A percentile compares a stretch with the other conserved stretches of the same genome.
Conservation (phyloP, 2,888 invertebrate genomes). For the Carpatolechia fugitivella region DNA sequence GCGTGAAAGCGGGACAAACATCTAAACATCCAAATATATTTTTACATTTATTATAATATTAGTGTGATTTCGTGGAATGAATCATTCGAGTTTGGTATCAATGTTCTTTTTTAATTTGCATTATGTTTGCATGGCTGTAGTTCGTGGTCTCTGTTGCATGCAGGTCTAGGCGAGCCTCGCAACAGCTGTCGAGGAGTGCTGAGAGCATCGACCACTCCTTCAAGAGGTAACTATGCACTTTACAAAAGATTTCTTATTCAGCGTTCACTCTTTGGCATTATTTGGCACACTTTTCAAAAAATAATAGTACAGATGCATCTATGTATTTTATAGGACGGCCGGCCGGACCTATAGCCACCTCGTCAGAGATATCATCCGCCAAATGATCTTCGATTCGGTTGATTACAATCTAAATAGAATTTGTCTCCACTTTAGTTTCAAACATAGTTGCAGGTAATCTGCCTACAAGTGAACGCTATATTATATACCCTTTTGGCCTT, state of each 20-base stretch:
- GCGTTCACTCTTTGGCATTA: neutral
- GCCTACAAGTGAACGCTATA: neutral
- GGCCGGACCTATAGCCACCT: too few species aligned
- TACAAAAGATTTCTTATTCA: neutral
- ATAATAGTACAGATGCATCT: too few species aligned
- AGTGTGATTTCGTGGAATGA: constrained; percentile 7
- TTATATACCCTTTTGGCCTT: neutral
- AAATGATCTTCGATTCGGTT: too few species aligned
- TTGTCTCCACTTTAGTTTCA: too few species aligned
- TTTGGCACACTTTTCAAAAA: too few species aligned
- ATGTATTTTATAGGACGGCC: too few species aligned
- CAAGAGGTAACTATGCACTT: constrained; percentile 80
- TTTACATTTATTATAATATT: too few species aligned
- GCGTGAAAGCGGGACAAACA: too few species aligned
- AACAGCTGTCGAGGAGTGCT: constrained; percentile 86
- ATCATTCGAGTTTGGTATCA: constrained; percentile 11
- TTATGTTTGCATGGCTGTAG: constrained; percentile 65
- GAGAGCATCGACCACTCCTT: constrained; percentile 81
- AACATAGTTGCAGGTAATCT: neutral
- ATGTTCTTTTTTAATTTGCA: constrained; percentile 31
- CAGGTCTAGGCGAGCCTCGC: constrained; percentile 93
- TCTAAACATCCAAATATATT: too few species aligned
- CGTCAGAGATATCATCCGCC: too few species aligned
- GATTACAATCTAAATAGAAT: too few species aligned
- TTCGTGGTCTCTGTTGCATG: constrained; percentile 77